Base-by-base conservation (phyloP, 2,113 vertebrate genomes). In the Seriola quinqueradiata region DNA sequence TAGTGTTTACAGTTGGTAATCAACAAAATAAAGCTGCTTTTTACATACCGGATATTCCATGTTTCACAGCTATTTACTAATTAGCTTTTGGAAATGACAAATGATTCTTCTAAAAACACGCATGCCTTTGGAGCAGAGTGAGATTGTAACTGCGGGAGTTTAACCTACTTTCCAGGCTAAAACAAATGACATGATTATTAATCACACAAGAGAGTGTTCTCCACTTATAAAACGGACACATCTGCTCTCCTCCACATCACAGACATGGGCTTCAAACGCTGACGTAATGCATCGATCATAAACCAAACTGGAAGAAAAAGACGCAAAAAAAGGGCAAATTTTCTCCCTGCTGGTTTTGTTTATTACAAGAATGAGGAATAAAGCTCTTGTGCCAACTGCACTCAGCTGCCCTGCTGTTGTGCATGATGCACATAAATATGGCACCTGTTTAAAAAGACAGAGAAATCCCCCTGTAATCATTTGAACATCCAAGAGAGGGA, bases 391-490 rank as follows among this genome's bases (percentile, higher is more conserved):
- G 87, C 83, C 85, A 85, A 76, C 78, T 59, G 81, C 68, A 81
- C 85, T 90, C 89, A 80, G 83, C 84, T 69, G 48, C 60, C 34
- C 67, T 23, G 70, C 77, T 77, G 69, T 81, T 86, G 73, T 71
- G 63, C 59, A 69, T 7, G 25, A 77, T 75, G 83, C 81, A 75
- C 70, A 77, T 81, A 86, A 90, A 92, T 75, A 88, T 87, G 83
- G 88, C 87, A 92, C 93, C 94, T 94, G 93, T 87, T 91, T 87
- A 75, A 77, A 87, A 87, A 76, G 67, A 84, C 72, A 71, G 58
- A 81, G 69, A 85, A 87, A 88, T 77, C 80, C 80, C 81, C 78
- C 36, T 40, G 55, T 87, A 93, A 92, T 93, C 89, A 92, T 78
- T 65, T 42, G 69, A 84, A 90, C 58, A 36, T 79, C 69, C n/a